Evolutionary conservation across 2,113 vertebrate genomes (phyloP).

Genomic region (Bombycilla garrulus): DNA sequence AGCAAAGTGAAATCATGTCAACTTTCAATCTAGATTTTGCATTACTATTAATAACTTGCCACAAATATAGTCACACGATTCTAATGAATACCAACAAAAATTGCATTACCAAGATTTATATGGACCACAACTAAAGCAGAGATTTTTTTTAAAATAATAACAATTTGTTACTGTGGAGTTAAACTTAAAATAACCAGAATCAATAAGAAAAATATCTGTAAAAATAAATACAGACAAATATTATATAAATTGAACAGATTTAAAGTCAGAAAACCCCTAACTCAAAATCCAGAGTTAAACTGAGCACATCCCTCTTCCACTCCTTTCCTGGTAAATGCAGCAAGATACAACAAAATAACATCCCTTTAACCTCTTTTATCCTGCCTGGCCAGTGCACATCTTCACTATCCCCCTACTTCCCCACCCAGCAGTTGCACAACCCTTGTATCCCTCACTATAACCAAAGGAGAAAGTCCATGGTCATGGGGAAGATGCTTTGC

Average conservation of each 20-base stretch:
- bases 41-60: not conserved
- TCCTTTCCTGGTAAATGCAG: not conserved
- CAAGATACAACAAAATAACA: not conserved
- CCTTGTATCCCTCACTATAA: not conserved
- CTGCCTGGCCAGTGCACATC: not conserved
- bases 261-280: not conserved
- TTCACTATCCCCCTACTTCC: rapidly evolving
- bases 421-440: not conserved
- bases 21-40: not conserved
- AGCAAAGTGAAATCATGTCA: not conserved
- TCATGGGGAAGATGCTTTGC: not conserved
- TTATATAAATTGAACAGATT: not conserved
- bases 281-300: not conserved
- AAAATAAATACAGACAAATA: not conserved
- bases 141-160: not conserved
- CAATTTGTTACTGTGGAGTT: not conserved
- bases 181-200: not conserved
- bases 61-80: not conserved
- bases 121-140: not conserved
- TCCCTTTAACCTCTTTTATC: not conserved
- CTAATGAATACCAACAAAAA: not conserved
- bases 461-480: not conserved
- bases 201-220: not conserved
- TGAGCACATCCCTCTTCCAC: rapidly evolving
- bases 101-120: not conserved